Evolutionary conservation across 2,888 invertebrate genomes (phyloP), one percentile per base, ranked within the genome.

Genomic region (Osmoderma eremita): DNA sequence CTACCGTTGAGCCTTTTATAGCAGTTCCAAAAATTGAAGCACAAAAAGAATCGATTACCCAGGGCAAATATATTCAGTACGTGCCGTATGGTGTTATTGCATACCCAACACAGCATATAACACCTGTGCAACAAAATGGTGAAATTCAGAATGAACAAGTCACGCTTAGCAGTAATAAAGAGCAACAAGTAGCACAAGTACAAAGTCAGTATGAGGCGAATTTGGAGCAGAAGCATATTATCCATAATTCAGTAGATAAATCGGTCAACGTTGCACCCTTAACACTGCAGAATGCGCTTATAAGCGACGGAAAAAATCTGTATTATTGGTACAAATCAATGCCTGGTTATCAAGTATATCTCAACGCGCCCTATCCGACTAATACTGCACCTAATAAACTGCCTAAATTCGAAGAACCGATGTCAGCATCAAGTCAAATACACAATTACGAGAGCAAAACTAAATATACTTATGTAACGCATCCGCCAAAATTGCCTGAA

Each of bases 201-300:
- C 22, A 38, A 41, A 41, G 20, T 30, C 22, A 51, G n/a, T 20
- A 39, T n/a, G 49, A 49, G n/a, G n/a, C 12, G n/a, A 38, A 49
- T 49, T 49, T 18, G 12, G 41, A 38, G 15, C 50, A 63, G 38
- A 49, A 63, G 36, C 17, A 38, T 12, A 2, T 22, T 22, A 39
- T 51, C 51, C 48, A 63, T 71, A 70, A 48, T 67, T 71, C 8
- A 67, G 73, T 39, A 67, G 71, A 20, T 54, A 69, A 70, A 45
- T 80, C 78, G 65, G 79, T 81, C 13, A 77, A 79, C 66, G 73
- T 80, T n/a, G 81, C 81, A 70, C 81, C 82, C 3, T 77, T 81
- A n/a, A 78, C 81, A 22, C 72, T 81, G 49, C 81, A 82, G 69
- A 81, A 80, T 74, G 80, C 79, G 4, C 74, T 80, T 42, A 67